These are phyloP conservation scores for Celastrina argiolus DNA, from an alignment of 2,888 invertebrate species.

Conservation along the genomic window DNA sequence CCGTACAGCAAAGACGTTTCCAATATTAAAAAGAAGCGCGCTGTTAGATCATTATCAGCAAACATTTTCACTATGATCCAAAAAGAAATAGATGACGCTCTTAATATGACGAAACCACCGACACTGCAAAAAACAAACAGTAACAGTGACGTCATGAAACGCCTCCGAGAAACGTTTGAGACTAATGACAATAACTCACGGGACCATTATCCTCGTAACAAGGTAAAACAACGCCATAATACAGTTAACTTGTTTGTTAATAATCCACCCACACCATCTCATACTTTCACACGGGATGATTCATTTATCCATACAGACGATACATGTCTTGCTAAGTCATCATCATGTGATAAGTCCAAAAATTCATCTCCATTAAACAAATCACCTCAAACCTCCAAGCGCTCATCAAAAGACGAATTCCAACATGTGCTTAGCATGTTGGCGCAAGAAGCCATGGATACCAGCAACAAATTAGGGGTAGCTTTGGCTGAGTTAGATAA, in stretches of 20 bases:
- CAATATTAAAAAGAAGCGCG: conserved; percentile 84
- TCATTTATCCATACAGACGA: conserved; percentile 73
- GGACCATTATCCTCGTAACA: conserved; percentile 66
- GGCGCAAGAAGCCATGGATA: conserved; percentile 86
- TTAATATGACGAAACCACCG: conserved; percentile 70
- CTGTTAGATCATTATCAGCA: conserved; percentile 89
- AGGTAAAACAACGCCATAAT: conserved; percentile 75
- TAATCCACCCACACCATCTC: conserved; percentile 64
- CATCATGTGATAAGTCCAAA: conserved; percentile 74
- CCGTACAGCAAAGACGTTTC: conserved; percentile 57
- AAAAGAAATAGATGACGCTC: conserved; percentile 79
- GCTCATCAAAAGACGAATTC: conserved; percentile 73
- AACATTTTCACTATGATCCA: conserved; percentile 88
- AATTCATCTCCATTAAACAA: conserved; percentile 78
- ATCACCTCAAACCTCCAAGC: conserved; percentile 71
- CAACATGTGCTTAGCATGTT: conserved; percentile 85
- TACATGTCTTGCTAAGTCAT: conserved; percentile 68
- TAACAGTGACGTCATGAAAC: conserved; percentile 77
- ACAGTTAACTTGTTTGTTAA: conserved; percentile 71
- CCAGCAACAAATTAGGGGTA: conserved; percentile 82
- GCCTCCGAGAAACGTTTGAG: conserved; percentile 67
- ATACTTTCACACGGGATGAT: conserved; percentile 74
- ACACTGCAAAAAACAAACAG: conserved; percentile 80
- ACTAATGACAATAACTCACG: conserved; percentile 62
- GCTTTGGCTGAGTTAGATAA: conserved; percentile 80